Evolutionary conservation across 2,888 invertebrate genomes (phyloP), one percentile per base, ranked within the genome.

Genomic region (Sussaba pulchella): DNA sequence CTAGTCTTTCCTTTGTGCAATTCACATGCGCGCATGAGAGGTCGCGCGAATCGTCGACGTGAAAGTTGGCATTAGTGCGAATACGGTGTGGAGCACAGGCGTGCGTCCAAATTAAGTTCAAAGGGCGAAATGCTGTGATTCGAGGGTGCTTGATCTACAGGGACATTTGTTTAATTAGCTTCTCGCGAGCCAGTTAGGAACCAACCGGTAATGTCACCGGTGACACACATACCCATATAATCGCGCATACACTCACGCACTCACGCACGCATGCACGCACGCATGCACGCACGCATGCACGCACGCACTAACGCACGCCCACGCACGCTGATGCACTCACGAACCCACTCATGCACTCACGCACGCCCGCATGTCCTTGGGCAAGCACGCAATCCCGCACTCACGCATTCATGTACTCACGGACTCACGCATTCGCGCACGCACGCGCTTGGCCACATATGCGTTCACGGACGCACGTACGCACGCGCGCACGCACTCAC

Each of bases 121-220:
- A 90, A 89, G 89, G 88, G 86, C 86, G 86, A 85, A 78, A 78
- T 82, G 78, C 75, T 77, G 85, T 84, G 85, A 88, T 87, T 87
- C 87, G 85, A 85, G 84, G 71, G 76, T 73, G 59, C 81, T 83
- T 85, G 87, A 87, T 87, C 85, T 86, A 87, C 83, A 80, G 86
- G 83, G 85, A 87, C 88, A 88, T 89, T 89, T 88, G 89, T 92
- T 91, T 91, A 92, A 92, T 92, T 91, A 91, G 89, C 87, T 88
- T 83, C 86, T 86, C 63, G 85, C 85, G 82, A 83, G 81, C 72
- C 78, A 82, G 82, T 78, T 82, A 75, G 81, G 76, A 57, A 57
- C 43, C 67, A 24, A 41, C 39, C 41, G 24, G 10, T 14, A 8
- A 14, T 1, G 17, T 39, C 41, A 54, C 52, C 24, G 24, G 21